Conservation (phyloP, 2,888 invertebrate species). For the Erebia palarica region DNA sequence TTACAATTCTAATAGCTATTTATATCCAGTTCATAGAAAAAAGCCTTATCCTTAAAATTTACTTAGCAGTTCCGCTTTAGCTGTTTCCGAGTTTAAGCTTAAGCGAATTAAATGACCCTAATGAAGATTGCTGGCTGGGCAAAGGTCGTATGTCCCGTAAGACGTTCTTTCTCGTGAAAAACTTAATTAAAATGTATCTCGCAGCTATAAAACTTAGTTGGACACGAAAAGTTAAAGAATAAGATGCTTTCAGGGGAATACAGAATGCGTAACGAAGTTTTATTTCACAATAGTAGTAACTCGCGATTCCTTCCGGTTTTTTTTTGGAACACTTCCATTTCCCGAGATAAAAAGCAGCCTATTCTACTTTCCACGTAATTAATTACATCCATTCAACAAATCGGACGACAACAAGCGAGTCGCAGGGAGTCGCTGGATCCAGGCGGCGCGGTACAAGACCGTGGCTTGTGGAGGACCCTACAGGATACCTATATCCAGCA, state of each 20-base stretch:
- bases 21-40: background rate
- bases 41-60: background rate
- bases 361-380: too few relatives aligned
- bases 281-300: constrained; percentile 23
- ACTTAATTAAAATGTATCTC: constrained; percentile 79
- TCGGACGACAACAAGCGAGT: too few relatives aligned
- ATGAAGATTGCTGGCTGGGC: constrained; percentile 76
- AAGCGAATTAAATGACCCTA: constrained; percentile 51
- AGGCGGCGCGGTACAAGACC: too few relatives aligned
- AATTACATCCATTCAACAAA: too few relatives aligned
- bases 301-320: background rate
- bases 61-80: background rate
- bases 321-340: background rate
- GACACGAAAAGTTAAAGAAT: constrained; percentile 58
- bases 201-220: constrained; percentile 59
- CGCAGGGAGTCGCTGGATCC: too few relatives aligned
- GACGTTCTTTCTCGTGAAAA: constrained; percentile 68
- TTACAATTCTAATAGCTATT: background rate
- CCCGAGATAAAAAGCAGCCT: background rate
- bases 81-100: background rate
- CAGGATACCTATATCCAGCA: too few relatives aligned
- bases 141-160: constrained; percentile 60
- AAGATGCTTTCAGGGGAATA: constrained; percentile 49
- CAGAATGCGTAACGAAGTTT: constrained; percentile 31
- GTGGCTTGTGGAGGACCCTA: too few relatives aligned